Percentiles rank a stretch among this genome's conserved stretches.
These are phyloP conservation scores for Alcis repandata DNA, from an alignment of 2,888 invertebrate genomes.

Conservation along the genomic window DNA sequence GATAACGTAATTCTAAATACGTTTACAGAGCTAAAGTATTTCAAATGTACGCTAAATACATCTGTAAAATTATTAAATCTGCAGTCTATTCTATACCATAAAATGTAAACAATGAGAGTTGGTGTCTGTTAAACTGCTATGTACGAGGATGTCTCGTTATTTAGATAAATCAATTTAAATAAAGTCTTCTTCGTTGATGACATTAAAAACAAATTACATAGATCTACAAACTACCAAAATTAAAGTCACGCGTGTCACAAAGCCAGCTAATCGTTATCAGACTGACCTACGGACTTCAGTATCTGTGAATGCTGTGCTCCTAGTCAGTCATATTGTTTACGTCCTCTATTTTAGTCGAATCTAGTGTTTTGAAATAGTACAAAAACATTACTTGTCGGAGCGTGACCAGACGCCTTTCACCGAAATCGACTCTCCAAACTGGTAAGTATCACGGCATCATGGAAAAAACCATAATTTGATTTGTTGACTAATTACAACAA, in stretches of 20 bases:
- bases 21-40: too few species aligned
- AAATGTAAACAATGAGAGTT: too few species aligned
- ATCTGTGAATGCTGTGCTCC: constrained; percentile 1
- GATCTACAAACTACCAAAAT: background rate
- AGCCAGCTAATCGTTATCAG: background rate
- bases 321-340: constrained; percentile 7
- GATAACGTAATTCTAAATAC: too few species aligned
- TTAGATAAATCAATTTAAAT: too few species aligned
- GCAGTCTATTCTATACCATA: too few species aligned
- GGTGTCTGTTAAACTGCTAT: too few species aligned
- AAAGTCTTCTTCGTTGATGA: too few species aligned
- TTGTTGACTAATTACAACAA: background rate
- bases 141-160: too few species aligned
- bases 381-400: background rate
- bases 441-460: background rate
- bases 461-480: background rate
- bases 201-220: background rate
- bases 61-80: too few species aligned
- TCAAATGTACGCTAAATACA: too few species aligned
- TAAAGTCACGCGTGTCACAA: background rate
- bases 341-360: background rate
- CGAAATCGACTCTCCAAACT: constrained; percentile 2
- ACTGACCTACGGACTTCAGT: constrained; percentile 12
- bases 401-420: constrained; percentile 16
- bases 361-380: constrained; percentile 1